A percentile compares a stretch with the other conserved stretches of the same genome.
Evolutionary conservation across 2,888 invertebrate genomes (phyloP).

Genomic region (Carabus problematicus): DNA sequence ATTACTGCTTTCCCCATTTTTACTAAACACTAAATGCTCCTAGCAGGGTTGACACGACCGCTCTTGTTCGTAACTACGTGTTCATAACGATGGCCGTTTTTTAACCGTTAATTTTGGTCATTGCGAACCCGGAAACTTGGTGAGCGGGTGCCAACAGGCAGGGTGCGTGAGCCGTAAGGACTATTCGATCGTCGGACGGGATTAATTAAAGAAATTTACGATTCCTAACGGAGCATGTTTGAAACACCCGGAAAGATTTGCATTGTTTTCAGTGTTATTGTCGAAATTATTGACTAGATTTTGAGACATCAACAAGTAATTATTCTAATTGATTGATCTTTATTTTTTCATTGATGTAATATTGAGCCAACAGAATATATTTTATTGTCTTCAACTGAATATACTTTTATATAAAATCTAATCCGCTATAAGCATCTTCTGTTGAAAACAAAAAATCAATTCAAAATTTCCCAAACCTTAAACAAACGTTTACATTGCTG

Average conservation of each 20-base stretch:
- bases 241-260: constrained; percentile 21
- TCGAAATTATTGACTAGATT: constrained; percentile 6
- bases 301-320: too few species aligned
- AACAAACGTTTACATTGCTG: too few species aligned
- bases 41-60: neutral
- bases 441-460: too few species aligned
- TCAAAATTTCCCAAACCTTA: too few species aligned
- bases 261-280: constrained; percentile 29
- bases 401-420: too few species aligned
- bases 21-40: constrained; percentile 19
- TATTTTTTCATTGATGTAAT: too few species aligned
- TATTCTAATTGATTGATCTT: too few species aligned
- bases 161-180: neutral
- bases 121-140: neutral
- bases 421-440: too few species aligned
- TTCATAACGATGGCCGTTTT: constrained; percentile 37
- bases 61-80: constrained; percentile 28
- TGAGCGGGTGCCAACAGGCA: too few species aligned
- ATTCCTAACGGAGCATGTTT: constrained; percentile 21
- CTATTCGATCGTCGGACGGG: constrained; percentile 28
- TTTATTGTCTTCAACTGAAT: too few species aligned
- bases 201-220: constrained; percentile 38
- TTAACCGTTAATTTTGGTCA: constrained; percentile 37
- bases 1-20: constrained; percentile 48
- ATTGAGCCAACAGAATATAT: too few species aligned